A percentile compares a stretch with the other conserved stretches of the same genome.
phyloP scores from a whole-genome alignment of 2,888 invertebrate genomes.

The Hypena proboscidalis region DNA sequence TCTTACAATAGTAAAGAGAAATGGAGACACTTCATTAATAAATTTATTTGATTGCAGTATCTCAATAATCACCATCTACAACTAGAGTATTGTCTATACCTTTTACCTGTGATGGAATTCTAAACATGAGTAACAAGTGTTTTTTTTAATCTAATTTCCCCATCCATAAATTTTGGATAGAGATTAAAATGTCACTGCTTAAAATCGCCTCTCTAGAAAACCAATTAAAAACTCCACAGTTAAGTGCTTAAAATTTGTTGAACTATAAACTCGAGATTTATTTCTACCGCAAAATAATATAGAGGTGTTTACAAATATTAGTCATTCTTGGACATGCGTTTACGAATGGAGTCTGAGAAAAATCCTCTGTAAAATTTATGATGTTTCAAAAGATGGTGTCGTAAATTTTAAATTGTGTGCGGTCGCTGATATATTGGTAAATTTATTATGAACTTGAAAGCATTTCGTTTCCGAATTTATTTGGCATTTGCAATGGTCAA shows the following conservation, averaged over 20 bases:
- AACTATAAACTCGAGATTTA: constrained; percentile 55
- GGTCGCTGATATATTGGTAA: constrained; percentile 42
- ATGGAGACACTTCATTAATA: too few species aligned
- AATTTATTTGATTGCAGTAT: too few species aligned
- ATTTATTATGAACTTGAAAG: constrained; percentile 43
- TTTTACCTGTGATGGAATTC: constrained; percentile 18
- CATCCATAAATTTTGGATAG: constrained; percentile 43
- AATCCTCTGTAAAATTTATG: constrained; percentile 46
- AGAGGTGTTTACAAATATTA: constrained; percentile 46
- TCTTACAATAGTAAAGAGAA: too few species aligned
- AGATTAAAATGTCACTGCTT: constrained; percentile 44
- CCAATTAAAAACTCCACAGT: constrained; percentile 46
- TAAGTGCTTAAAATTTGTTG: constrained; percentile 25
- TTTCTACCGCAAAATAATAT: constrained; percentile 47
- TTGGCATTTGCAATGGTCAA: constrained; percentile 42
- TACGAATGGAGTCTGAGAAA: constrained; percentile 31
- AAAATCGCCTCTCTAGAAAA: constrained; percentile 47
- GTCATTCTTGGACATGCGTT: constrained; percentile 40
- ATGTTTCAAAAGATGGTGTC: constrained; percentile 29
- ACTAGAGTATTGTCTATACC: too few species aligned
- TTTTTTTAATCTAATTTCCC: constrained; percentile 41
- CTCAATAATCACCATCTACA: too few species aligned
- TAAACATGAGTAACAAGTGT: constrained; percentile 17
- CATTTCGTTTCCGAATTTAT: constrained; percentile 50
- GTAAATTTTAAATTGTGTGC: constrained; percentile 46